Percentiles rank a stretch among this genome's conserved stretches.
phyloP scores from a whole-genome alignment of 2,888 invertebrate genomes.

The Spilarctia lutea region DNA sequence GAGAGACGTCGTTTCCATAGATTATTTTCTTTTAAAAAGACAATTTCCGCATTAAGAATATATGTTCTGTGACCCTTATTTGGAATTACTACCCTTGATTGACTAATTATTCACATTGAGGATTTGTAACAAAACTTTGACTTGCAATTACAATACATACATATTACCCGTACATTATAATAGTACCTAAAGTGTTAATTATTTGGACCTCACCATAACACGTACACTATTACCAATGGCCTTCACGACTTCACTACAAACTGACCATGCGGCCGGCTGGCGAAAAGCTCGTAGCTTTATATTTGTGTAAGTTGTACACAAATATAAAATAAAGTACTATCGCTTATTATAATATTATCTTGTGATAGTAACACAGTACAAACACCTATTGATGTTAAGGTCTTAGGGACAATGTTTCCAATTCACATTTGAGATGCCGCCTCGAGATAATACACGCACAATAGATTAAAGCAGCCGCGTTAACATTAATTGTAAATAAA shows the following conservation, averaged over 20 bases:
- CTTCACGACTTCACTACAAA: neutral
- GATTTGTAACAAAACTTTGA: neutral
- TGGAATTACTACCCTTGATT: neutral
- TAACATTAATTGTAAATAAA: conserved; percentile 53
- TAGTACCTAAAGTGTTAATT: neutral
- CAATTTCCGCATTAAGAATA: too few species aligned
- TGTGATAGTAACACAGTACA: conserved; percentile 1
- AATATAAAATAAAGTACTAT: neutral
- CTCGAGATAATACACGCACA: conserved; percentile 38
- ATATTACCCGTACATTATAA: neutral
- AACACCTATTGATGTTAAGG: conserved; percentile 43
- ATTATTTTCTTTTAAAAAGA: too few species aligned
- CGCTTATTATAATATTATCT: neutral
- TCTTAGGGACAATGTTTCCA: conserved; percentile 46
- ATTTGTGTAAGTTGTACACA: neutral
- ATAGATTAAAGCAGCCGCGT: conserved; percentile 42
- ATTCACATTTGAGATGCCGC: conserved; percentile 43
- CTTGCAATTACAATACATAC: neutral
- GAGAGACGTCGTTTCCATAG: too few species aligned
- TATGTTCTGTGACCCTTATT: neutral
- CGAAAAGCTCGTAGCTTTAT: neutral
- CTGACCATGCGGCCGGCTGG: neutral
- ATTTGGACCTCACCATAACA: neutral
- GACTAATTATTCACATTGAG: neutral
- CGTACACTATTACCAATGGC: neutral